phyloP scores from a whole-genome alignment of 2,888 invertebrate genomes.

The Euzetes globulus region DNA sequence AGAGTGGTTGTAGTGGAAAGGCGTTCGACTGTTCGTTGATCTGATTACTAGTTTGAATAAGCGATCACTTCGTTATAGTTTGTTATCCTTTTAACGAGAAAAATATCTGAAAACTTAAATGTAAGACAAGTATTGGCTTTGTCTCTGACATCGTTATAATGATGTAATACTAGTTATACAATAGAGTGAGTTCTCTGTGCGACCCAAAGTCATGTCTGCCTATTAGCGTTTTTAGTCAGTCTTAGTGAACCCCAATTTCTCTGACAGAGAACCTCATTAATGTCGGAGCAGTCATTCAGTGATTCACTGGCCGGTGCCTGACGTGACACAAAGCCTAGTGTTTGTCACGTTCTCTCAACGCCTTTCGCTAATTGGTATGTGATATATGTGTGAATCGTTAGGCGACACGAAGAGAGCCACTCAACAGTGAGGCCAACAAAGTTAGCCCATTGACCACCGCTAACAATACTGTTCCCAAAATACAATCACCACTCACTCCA shows the following conservation, averaged over 20 bases:
- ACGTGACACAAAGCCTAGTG: slow-evolving; percentile 26
- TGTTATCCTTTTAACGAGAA: slow-evolving; percentile 23
- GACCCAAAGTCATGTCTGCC: slow-evolving; percentile 23
- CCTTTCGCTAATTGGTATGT: slow-evolving; percentile 29
- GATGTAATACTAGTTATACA: slow-evolving; percentile 16
- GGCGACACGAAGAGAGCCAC: slow-evolving; percentile 23
- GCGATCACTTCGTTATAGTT: slow-evolving; percentile 25
- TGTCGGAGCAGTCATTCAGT: neutral
- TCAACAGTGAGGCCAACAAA: slow-evolving; percentile 3
- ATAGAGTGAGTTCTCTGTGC: neutral
- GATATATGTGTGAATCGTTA: slow-evolving; percentile 30
- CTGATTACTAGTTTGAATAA: slow-evolving; percentile 23
- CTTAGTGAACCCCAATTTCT: slow-evolving; percentile 15
- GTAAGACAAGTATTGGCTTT: slow-evolving; percentile 21
- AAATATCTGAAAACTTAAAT: slow-evolving; percentile 16
- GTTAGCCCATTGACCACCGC: slow-evolving; percentile 29
- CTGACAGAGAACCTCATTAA: slow-evolving; percentile 12
- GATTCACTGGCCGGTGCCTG: slow-evolving; percentile 19
- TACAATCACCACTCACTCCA: neutral
- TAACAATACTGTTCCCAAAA: slow-evolving; percentile 18
- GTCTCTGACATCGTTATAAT: slow-evolving; percentile 26
- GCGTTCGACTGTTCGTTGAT: neutral
- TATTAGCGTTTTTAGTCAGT: slow-evolving; percentile 7
- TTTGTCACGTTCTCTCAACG: slow-evolving; percentile 31
- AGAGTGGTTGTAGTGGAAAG: neutral